Conservation (phyloP, 2,888 invertebrate genomes). For the Catocala fraxini region DNA sequence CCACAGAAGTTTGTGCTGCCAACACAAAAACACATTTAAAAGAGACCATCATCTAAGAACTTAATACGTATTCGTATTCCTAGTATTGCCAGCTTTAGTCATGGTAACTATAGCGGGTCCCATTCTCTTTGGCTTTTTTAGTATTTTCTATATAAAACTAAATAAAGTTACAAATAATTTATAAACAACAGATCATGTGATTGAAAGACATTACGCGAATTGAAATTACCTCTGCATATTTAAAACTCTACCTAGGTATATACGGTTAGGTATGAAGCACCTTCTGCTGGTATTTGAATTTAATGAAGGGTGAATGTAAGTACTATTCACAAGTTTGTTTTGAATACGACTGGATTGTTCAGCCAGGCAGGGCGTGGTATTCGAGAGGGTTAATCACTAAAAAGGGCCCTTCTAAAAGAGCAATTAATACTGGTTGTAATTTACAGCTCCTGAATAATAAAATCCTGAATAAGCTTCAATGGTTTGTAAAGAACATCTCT, state of each 20-base stretch:
- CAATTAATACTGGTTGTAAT: conserved; percentile 16
- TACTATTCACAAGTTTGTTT: conserved; percentile 18
- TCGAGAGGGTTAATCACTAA: conserved; percentile 21
- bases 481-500: background rate
- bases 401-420: conserved; percentile 14
- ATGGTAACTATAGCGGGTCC: no score
- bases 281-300: conserved; percentile 14
- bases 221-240: no score
- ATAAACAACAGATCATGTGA: no score
- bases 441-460: background rate
- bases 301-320: conserved; percentile 11
- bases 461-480: background rate
- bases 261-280: conserved; percentile 5
- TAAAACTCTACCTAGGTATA: background rate
- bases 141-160: no score
- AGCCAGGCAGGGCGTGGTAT: background rate
- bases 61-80: no score
- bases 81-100: no score
- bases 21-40: no score
- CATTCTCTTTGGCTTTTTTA: no score
- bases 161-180: no score
- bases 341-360: conserved; percentile 12
- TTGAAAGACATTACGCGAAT: no score
- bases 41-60: no score
- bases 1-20: no score